phyloP scores from a whole-genome alignment of 1,140 invertebrate species.

The Spodoptera frugiperda region DNA sequence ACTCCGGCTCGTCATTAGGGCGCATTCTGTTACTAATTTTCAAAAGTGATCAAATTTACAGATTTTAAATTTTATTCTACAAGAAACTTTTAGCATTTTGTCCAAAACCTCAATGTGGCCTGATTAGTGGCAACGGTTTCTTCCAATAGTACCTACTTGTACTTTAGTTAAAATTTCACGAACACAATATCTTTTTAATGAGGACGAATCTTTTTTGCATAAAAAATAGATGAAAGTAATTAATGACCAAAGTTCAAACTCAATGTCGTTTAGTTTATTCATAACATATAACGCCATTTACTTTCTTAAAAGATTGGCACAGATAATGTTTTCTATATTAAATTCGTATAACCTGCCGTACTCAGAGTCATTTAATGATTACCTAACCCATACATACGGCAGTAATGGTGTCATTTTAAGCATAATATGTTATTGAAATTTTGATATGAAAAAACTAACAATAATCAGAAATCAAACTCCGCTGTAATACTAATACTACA shows the following conservation, averaged over 20 bases:
- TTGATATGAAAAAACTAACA: no score
- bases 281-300: no score
- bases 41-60: constrained; percentile 36
- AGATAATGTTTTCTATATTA: no score
- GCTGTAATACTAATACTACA: no score
- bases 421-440: no score
- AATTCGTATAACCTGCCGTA: no score
- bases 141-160: no score
- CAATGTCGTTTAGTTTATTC: background rate
- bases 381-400: no score
- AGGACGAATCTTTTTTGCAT: background rate
- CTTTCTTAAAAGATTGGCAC: no score
- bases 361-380: no score
- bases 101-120: constrained; percentile 23
- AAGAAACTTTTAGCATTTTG: constrained; percentile 33
- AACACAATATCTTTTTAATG: constrained; percentile 32
- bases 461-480: no score
- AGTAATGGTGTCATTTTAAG: no score
- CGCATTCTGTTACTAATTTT: constrained; percentile 40
- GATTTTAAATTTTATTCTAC: constrained; percentile 3
- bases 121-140: constrained; percentile 32
- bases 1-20: constrained; percentile 34
- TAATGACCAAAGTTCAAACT: background rate
- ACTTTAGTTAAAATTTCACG: background rate
- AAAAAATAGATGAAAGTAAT: background rate